Base-by-base conservation (phyloP, 1,140 invertebrate species). In the Anadara kagoshimensis region DNA sequence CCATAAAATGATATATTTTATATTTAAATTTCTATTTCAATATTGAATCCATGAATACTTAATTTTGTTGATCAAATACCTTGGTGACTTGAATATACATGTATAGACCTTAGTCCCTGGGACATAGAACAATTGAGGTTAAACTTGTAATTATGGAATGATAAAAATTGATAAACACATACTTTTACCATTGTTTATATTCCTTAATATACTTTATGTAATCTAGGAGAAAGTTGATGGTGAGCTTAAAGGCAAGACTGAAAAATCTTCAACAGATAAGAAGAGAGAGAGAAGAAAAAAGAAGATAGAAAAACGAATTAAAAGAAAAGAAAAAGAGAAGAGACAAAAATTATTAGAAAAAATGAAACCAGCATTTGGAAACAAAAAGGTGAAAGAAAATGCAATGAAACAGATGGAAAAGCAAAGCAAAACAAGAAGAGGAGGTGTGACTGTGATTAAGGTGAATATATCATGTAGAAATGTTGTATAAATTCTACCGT, bases 241-340 rank as follows among this genome's bases (percentile, higher is more conserved):
- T 57, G 93, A 95, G 61, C 67, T 95, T 0, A 93, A 95, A 78
- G 94, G 94, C 44, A 93, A 94, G 88, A 91, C 92, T 41, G 97
- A 99, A 90, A 92, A 93, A 83, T 93, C 93, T 0, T 90, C 91
- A 43, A 97, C 96, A 0, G 97, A 99, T 87, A 97, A 93, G 89
- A 97, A 97, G 79, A 92, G 96, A 51, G 95, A 95, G 82, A 91
- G 96, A 75, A 91, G 97, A 66, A 93, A 93, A 80, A 99, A 98
- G 90, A 98, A 98, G 87, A 65, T 43, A 44, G 78, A 77, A 36
- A 83, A 86, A 67, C 78, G 75, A 62, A 80, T 68, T 56, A 69
- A 70, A 53, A 58, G 69, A 22, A 79, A 66, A 57, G 81, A 83
- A 49, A 82, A 77, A 43, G 78, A 84, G 44, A 79, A 80, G 41